Conservation (phyloP, 1,140 invertebrate genomes). For the Lethocerus indicus region DNA sequence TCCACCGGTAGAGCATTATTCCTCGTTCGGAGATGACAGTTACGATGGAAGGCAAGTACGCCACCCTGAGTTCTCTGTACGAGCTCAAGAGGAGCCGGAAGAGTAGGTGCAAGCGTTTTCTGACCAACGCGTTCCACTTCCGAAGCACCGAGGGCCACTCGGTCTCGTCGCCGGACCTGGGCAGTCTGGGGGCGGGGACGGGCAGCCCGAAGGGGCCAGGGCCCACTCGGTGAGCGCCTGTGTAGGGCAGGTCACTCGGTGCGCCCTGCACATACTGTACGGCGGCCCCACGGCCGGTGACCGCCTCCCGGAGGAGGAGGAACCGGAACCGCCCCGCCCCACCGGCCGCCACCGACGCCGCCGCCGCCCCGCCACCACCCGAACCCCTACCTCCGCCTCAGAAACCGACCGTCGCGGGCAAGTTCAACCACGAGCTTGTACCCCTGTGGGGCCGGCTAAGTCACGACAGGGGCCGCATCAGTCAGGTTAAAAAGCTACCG, state of each 20-base stretch:
- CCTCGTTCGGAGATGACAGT: too few species aligned
- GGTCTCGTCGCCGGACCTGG: slow-evolving; percentile 7
- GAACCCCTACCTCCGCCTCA: too few species aligned
- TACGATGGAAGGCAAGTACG: slow-evolving; percentile 16
- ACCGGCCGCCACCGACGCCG: too few species aligned
- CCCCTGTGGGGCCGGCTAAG: too few species aligned
- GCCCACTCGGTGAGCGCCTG: neutral
- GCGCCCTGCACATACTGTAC: too few species aligned
- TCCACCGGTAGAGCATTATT: too few species aligned
- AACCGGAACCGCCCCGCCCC: too few species aligned
- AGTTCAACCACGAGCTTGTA: too few species aligned
- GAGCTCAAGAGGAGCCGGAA: slow-evolving; percentile 13
- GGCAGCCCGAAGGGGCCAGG: neutral
- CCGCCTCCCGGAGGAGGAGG: too few species aligned
- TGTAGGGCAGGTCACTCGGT: neutral
- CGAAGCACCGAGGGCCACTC: neutral
- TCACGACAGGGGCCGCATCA: neutral
- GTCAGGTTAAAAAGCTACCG: neutral
- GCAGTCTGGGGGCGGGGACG: slow-evolving; percentile 11
- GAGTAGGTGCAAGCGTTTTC: slow-evolving; percentile 2
- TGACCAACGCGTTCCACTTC: slow-evolving; percentile 5
- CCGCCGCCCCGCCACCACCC: too few species aligned
- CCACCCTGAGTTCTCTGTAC: slow-evolving; percentile 18
- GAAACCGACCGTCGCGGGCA: too few species aligned
- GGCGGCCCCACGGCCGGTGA: too few species aligned